phyloP scores from a whole-genome alignment of 2,113 vertebrate genomes.

The Ictidomys tridecemlineatus region DNA sequence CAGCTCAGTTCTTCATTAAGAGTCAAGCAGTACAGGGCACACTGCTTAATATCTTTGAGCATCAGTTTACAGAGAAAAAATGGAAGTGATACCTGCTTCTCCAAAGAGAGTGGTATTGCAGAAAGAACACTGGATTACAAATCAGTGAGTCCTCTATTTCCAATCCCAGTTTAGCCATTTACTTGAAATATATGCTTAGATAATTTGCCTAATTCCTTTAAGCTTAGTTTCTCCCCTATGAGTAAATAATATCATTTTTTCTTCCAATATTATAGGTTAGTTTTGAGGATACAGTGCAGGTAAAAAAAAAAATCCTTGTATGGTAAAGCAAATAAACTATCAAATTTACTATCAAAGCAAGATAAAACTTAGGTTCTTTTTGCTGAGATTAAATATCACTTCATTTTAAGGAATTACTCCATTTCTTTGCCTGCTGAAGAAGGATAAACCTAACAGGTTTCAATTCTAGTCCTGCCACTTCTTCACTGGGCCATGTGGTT shows the following conservation, averaged over 20 bases:
- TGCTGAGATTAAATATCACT: background rate
- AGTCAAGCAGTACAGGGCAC: background rate
- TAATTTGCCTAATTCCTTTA: background rate
- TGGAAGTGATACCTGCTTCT: background rate
- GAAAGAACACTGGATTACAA: background rate
- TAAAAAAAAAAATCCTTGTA: background rate
- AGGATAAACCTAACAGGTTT: background rate
- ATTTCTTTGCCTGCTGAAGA: constrained; percentile 2
- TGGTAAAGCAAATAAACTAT: background rate
- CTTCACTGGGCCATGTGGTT: fast-evolving
- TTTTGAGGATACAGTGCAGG: background rate
- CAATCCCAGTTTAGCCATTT: background rate
- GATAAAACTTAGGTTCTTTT: background rate
- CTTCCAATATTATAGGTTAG: background rate
- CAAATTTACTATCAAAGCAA: background rate
- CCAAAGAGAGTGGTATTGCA: background rate
- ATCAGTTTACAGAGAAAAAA: background rate
- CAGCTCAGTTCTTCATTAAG: background rate
- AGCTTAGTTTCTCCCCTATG: background rate
- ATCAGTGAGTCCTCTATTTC: background rate
- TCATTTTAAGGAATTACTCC: background rate
- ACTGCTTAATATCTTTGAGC: background rate
- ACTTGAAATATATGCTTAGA: background rate
- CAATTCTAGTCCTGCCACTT: background rate
- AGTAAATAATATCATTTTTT: background rate